Evolutionary conservation across 2,888 invertebrate species (phyloP), one percentile per base, ranked within the genome.

Genomic region (Microplitis manilae): DNA sequence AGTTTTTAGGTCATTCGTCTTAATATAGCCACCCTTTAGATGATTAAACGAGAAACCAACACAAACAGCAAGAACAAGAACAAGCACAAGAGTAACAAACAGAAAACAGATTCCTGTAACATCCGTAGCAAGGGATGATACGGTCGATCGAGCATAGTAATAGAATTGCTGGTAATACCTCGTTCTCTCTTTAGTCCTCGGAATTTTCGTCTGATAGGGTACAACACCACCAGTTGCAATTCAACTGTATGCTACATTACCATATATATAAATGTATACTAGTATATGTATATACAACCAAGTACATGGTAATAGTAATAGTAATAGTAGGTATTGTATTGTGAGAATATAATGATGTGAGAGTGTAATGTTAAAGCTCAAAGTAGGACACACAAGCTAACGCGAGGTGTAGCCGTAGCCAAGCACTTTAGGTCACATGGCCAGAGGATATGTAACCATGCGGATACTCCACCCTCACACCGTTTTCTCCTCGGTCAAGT

Each of bases 381-480:
- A 79, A 79, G 77, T 79, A 79, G 81, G 79, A 80, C 81, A 77
- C 72, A 70, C 67, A 74, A 72, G 71, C 73, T 50, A 68, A 77
- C 64, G 50, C 74, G 70, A 78, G 62, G 77, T 80, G 78, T 81
- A 74, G 79, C 81, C 80, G 78, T 81, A 74, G 79, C 81, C 80
- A 79, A 81, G 79, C 77, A 81, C 79, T 81, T 80, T 79, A 79
- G 81, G 81, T 80, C 79, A 81, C 79, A 80, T 76, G 79, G 77
- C 77, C 75, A 76, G 75, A 64, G 71, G 73, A 40, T 62, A 17
- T 73, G 68, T 64, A 75, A 73, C 73, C 75, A 81, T 81, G 82
- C 78, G 62, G 79, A 78, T 81, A 81, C 75, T 82, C 78, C 80
- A 81, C 73, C 82, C 79, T 73, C 76, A 50, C 50, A 50, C 50